These are phyloP conservation scores for Bombus waltoni DNA, from an alignment of 1,140 invertebrate species.

Conservation along the genomic window DNA sequence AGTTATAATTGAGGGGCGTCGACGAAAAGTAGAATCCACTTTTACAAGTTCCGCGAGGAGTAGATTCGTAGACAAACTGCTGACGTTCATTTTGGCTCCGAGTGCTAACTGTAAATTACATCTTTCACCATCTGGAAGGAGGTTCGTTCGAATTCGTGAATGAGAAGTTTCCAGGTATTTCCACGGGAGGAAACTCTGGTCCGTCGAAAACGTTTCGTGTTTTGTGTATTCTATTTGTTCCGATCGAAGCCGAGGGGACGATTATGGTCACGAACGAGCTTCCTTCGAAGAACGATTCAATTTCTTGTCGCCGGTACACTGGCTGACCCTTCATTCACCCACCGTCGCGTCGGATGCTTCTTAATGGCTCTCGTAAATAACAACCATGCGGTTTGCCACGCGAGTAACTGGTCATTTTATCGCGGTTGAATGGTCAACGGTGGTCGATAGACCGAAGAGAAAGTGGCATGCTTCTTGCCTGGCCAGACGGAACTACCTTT, in stretches of 20 bases:
- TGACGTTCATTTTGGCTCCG: neutral
- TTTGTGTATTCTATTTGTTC: neutral
- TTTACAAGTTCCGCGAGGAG: conserved; percentile 30
- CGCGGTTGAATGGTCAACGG: conserved; percentile 8
- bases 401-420: conserved; percentile 33
- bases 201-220: neutral
- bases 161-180: neutral
- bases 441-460: conserved; percentile 13
- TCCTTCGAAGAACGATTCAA: conserved; percentile 38
- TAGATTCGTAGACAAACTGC: conserved; percentile 16
- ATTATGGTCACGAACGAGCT: conserved; percentile 13
- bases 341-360: conserved; percentile 4
- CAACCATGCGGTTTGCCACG: conserved; percentile 31
- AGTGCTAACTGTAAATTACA: conserved; percentile 29
- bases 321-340: conserved; percentile 37
- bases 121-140: neutral
- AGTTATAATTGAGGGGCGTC: conserved; percentile 39
- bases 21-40: conserved; percentile 10
- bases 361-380: conserved; percentile 60
- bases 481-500: neutral
- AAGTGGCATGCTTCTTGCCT: conserved; percentile 1
- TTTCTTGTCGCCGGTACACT: conserved; percentile 18
- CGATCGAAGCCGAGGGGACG: neutral
- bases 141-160: neutral
- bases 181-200: neutral